Percentiles rank a stretch among this genome's conserved stretches.
phyloP scores from a whole-genome alignment of 2,797 vertebrate genomes.

The Brotula barbata region DNA sequence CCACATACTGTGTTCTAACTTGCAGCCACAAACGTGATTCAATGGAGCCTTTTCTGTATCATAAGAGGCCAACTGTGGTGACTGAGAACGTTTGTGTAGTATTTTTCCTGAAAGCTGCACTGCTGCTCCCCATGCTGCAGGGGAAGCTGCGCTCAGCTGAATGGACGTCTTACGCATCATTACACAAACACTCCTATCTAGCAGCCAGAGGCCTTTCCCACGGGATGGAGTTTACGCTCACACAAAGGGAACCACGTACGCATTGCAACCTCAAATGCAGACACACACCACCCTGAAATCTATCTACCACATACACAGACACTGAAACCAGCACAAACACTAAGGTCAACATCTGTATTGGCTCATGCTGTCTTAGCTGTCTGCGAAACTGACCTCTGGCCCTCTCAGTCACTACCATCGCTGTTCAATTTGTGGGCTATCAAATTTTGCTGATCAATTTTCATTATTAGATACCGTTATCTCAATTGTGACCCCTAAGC shows the following conservation, averaged over 20 bases:
- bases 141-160: conserved; percentile 60
- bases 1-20: too few species aligned
- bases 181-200: conserved; percentile 56
- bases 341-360: conserved; percentile 41
- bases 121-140: conserved; percentile 22
- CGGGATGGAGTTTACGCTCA: conserved; percentile 48
- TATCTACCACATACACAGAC: conserved; percentile 35
- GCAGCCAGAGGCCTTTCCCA: conserved; percentile 68
- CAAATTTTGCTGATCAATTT: too few species aligned
- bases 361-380: conserved; percentile 29
- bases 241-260: conserved; percentile 22
- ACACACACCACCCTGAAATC: conserved; percentile 44
- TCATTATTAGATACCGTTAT: conserved; percentile 8
- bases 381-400: conserved; percentile 61
- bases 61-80: background rate
- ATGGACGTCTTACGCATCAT: conserved; percentile 61
- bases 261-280: conserved; percentile 12
- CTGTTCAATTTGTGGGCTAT: conserved; percentile 22
- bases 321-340: conserved; percentile 4
- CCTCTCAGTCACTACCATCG: conserved; percentile 11
- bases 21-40: too few species aligned
- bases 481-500: background rate
- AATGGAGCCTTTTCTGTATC: background rate
- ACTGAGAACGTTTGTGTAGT: conserved; percentile 10
- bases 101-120: conserved; percentile 7